Percentiles rank a stretch among this genome's conserved stretches.
Conservation (phyloP, 2,113 vertebrate species). For the Scatophagus argus region DNA sequence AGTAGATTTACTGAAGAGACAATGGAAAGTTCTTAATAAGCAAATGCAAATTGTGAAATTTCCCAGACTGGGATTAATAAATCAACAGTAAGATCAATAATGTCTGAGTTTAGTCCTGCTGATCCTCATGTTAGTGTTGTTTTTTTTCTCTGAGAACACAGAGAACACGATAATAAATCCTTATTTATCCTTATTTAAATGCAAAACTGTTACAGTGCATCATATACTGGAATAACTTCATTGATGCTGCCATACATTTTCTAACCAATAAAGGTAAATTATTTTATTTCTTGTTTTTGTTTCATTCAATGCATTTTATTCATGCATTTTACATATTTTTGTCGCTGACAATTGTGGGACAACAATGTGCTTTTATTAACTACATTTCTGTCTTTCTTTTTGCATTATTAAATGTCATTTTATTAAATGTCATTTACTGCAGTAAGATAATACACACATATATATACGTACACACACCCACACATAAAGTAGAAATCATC, state of each 20-base stretch:
- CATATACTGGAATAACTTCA: background rate
- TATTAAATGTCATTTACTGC: too few species aligned
- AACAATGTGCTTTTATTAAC: background rate
- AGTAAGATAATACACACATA: too few species aligned
- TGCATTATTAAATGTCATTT: background rate
- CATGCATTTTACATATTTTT: background rate
- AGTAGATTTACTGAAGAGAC: background rate
- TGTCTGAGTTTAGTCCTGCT: background rate
- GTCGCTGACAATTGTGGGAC: background rate
- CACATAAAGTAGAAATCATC: too few species aligned
- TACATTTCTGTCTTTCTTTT: background rate
- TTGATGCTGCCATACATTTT: background rate
- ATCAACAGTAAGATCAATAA: too few species aligned
- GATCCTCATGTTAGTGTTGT: background rate
- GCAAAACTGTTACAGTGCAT: background rate
- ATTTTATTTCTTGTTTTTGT: background rate
- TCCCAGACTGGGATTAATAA: too few species aligned
- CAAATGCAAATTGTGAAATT: slow-evolving; percentile 1
- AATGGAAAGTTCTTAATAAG: background rate
- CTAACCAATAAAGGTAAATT: background rate
- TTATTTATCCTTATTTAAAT: too few species aligned
- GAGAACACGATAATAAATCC: background rate
- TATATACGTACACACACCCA: too few species aligned
- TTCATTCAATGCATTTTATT: background rate
- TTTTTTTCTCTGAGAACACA: background rate